Base-by-base conservation (phyloP, 2,888 invertebrate genomes). In the Sclerodermus sp. region DNA sequence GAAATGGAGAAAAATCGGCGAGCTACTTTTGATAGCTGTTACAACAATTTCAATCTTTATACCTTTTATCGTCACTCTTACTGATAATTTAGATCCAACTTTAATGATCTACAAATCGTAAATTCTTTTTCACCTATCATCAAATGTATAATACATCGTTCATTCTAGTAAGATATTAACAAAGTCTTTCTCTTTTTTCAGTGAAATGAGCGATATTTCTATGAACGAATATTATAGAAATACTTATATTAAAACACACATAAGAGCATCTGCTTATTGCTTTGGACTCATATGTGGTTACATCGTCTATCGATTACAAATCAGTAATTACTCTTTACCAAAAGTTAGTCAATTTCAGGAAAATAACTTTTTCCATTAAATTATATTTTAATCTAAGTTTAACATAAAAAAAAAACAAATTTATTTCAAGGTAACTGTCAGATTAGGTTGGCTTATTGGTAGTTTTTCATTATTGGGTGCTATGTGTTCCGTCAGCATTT, bases 161-260 rank as follows among this genome's bases (percentile, higher is more conserved):
- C n/a, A n/a, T 42, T 10, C 41, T 5, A 9, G 18, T 36, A 32
- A 42, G n/a, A 42, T 15, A 42, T 42, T 13, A 10, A 37, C 37
- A 6, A n/a, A 37, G n/a, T 10, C n/a, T n/a, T 37, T 6, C 6
- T 14, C 52, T 54, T 58, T 51, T 82, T 82, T 46, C 75, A 89
- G 88, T 58, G 87, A 88, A 75, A 79, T 87, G 14, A 78, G 80
- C 30, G 88, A 89, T 62, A 80, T 89, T 30, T 81, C 83, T 1
- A 77, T 79, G 1, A 88, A 88, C 65, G 76, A 75, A 45, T 89
- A 86, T 64, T 89, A 87, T 66, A 81, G 81, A 37, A 82, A 80
- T 49, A 83, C 82, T 0, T 89, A 89, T 60, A 85, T 88, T n/a
- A 88, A 87, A 71, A 89, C 89, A 0, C 88, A 89, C 59, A 87